Conservation (phyloP, 2,888 invertebrate genomes). For the Conus canariensis region DNA sequence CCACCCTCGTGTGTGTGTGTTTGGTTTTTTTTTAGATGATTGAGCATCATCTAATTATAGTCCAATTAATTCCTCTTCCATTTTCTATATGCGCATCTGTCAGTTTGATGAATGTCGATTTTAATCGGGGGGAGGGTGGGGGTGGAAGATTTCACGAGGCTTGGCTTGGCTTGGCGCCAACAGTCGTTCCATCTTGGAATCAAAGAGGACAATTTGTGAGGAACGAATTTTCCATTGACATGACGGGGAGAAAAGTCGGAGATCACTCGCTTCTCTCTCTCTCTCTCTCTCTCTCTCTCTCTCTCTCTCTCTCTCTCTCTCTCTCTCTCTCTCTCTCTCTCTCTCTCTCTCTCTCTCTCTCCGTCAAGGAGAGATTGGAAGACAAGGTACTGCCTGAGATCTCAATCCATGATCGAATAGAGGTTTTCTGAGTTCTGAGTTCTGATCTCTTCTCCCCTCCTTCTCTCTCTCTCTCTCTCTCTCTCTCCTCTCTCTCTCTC, state of each 20-base stretch:
- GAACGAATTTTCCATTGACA: not conserved
- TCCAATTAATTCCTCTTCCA: not conserved
- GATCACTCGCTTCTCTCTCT: not conserved
- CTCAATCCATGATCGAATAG: too few relatives aligned
- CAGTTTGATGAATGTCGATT: not conserved
- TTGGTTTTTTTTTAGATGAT: too few relatives aligned
- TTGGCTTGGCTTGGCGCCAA: not conserved
- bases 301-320: not conserved
- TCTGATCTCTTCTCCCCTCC: too few relatives aligned
- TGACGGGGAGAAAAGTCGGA: not conserved
- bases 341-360: not conserved
- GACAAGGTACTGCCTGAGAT: too few relatives aligned
- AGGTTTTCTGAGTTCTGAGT: too few relatives aligned
- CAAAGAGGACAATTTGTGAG: not conserved
- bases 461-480: too few relatives aligned
- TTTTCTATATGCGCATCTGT: not conserved
- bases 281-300: not conserved
- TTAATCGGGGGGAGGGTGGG: not conserved
- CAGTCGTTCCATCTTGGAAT: not conserved
- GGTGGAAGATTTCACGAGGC: not conserved
- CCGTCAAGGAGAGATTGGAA: too few relatives aligned
- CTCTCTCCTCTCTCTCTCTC: too few relatives aligned
- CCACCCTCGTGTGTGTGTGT: too few relatives aligned
- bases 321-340: not conserved
- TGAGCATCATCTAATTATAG: not conserved